Conservation (phyloP, 2,888 invertebrate species). For the Syrphus vitripennis region DNA sequence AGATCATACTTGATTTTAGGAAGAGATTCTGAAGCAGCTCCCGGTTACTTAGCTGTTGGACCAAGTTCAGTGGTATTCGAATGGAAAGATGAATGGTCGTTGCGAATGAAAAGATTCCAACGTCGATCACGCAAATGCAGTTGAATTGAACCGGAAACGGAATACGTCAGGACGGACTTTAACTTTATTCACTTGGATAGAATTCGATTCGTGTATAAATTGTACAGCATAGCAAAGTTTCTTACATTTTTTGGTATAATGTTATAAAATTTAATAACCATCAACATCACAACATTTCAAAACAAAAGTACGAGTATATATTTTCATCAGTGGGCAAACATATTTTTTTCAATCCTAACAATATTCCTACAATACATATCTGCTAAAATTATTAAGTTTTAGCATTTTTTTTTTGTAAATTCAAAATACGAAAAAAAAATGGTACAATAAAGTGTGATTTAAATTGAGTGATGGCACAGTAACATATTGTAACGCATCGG, state of each 20-base stretch:
- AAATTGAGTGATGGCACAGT: conserved; percentile 14
- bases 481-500: conserved; percentile 31
- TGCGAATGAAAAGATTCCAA: conserved; percentile 80
- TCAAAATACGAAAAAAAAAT: neutral
- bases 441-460: conserved; percentile 1
- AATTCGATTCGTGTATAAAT: conserved; percentile 80
- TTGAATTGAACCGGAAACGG: conserved; percentile 81
- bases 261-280: conserved; percentile 73
- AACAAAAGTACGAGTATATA: neutral
- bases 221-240: conserved; percentile 81
- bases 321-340: conserved; percentile 45
- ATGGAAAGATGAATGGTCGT: conserved; percentile 80
- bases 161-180: conserved; percentile 80
- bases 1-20: conserved; percentile 80
- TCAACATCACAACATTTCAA: neutral
- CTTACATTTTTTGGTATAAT: conserved; percentile 80
- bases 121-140: conserved; percentile 80
- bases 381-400: neutral
- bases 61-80: conserved; percentile 79
- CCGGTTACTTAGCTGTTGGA: conserved; percentile 79
- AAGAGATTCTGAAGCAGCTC: conserved; percentile 79
- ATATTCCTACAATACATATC: neutral
- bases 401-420: neutral
- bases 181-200: conserved; percentile 80
- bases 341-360: neutral